A percentile compares a stretch with the other conserved stretches of the same genome.
These are phyloP conservation scores for Notiomystis cincta DNA, from an alignment of 2,113 vertebrate species.

Conservation along the genomic window DNA sequence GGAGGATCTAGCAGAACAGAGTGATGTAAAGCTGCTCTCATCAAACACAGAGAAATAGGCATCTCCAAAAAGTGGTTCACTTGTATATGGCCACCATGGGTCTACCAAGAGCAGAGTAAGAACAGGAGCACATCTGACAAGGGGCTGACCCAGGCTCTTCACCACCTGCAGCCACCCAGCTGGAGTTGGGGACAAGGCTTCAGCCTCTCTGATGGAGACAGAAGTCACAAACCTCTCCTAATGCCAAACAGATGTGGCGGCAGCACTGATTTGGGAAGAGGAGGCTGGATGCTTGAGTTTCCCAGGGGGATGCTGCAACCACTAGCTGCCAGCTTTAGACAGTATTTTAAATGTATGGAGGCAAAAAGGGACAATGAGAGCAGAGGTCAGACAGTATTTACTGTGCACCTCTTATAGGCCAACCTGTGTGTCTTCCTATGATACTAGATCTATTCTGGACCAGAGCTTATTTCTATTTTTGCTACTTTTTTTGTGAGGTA, in stretches of 20 bases:
- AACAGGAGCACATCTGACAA: neutral
- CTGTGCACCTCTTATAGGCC: neutral
- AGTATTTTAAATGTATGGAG: neutral
- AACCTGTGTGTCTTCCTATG: neutral
- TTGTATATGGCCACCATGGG: neutral
- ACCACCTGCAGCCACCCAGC: fast-evolving
- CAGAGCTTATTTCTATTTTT: neutral
- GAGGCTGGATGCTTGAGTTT: neutral
- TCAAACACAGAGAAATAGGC: neutral
- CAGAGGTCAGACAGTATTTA: neutral
- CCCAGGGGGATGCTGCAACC: neutral
- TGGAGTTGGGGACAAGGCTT: neutral
- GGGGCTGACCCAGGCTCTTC: neutral
- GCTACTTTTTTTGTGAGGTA: neutral
- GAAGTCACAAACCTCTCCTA: neutral
- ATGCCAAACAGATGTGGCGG: neutral
- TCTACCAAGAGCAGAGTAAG: neutral
- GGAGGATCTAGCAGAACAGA: neutral
- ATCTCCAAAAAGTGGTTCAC: neutral
- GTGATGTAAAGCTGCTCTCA: neutral
- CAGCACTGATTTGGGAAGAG: neutral
- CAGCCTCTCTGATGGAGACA: neutral
- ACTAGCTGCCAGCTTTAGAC: neutral
- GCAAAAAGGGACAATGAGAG: neutral
- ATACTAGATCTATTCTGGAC: neutral